Evolutionary conservation across 1,140 invertebrate species (phyloP), one percentile per base, ranked within the genome.

Genomic region (Linepithema humile): DNA sequence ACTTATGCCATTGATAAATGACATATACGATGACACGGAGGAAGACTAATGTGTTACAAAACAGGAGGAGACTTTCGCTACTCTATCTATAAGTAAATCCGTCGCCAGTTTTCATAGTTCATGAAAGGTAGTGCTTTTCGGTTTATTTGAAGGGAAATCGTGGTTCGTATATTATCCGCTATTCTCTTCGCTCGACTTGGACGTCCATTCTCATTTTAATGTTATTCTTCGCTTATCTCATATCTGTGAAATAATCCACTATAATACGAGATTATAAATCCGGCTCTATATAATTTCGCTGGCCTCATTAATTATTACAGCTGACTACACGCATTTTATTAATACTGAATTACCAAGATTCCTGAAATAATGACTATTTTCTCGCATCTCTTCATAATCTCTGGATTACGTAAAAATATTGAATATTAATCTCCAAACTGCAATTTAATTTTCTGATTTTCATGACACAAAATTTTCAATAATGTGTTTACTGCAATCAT

Each of bases 81-180:
- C 45, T 65, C 60, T 59, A 77, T 65, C 74, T 77, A 77, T 77
- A 77, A 77, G 65, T 65, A 77, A 77, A 77, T 64, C 43, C 17
- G 26, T 77, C 43, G 43, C 7, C 29, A 29, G 57, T 64, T 75
- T 75, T 62, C 57, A 75, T 75, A 48, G 29, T 60, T 26, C 3
- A 17, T 77, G 59, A 50, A 65, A 77, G 74, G 43, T 64, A 32
- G 43, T 38, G 32, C 65, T 65, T 38, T 32, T 26, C 29, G 43
- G 59, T 77, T 77, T 77, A 77, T 65, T 29, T 43, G 60, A 38
- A 32, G 20, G 29, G 43, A 77, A 65, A 65, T 77, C 32, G 32
- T 65, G 20, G 59, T 77, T 26, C 60, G 32, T 65, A 77, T 77
- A 77, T 77, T 77, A 77, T 50, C 60, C 59, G 43, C 20, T 15